phyloP scores from a whole-genome alignment of 1,140 invertebrate species.

The Papilio aristodemus region DNA sequence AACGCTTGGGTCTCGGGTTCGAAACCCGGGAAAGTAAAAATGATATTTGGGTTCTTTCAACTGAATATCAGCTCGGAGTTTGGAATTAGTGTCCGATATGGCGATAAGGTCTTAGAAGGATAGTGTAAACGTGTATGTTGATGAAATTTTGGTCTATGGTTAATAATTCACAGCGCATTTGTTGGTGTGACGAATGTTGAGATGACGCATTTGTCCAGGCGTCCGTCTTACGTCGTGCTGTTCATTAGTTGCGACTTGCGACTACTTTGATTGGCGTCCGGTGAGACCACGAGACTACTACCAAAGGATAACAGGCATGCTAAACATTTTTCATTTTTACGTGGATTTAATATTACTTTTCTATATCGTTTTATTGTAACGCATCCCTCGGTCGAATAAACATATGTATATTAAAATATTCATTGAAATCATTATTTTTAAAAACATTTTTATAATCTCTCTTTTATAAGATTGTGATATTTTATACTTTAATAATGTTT shows the following conservation, averaged over 20 bases:
- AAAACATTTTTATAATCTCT: background rate
- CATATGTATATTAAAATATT: background rate
- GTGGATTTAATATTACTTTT: background rate
- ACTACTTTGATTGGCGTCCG: constrained; percentile 51
- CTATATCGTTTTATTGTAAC: background rate
- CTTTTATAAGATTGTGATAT: background rate
- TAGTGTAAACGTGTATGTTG: background rate
- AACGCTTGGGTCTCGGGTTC: no score
- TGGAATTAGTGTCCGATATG: no score
- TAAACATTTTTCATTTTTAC: constrained; percentile 35
- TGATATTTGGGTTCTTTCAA: no score
- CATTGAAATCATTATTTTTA: background rate
- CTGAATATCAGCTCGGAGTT: no score
- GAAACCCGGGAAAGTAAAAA: no score
- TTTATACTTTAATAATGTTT: background rate
- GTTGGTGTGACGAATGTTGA: constrained; percentile 24
- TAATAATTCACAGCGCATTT: constrained; percentile 24
- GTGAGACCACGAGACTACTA: constrained; percentile 34
- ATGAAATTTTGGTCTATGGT: constrained; percentile 9
- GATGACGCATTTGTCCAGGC: constrained; percentile 38
- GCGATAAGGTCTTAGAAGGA: no score
- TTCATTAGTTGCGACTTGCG: constrained; percentile 45
- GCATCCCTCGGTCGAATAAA: background rate
- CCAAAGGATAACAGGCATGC: constrained; percentile 42
- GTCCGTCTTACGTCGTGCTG: constrained; percentile 39